Evolutionary conservation across 2,888 invertebrate genomes (phyloP).

Genomic region (Incurvaria masculella): DNA sequence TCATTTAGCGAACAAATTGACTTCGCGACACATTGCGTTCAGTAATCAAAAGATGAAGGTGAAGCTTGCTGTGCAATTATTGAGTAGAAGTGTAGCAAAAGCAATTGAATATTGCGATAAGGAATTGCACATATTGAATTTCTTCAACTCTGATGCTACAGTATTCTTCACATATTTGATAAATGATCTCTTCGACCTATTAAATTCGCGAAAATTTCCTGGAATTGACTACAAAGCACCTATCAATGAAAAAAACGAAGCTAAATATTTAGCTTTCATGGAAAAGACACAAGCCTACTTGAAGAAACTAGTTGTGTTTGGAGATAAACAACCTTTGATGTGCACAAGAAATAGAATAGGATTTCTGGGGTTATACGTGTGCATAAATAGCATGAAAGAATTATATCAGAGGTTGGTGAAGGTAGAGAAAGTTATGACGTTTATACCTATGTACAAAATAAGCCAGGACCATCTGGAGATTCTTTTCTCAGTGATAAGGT

Average conservation of each 20-base stretch:
- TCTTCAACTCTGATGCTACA: slow-evolving; percentile 3
- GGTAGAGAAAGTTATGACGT: not conserved
- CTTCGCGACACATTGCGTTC: slow-evolving; percentile 14
- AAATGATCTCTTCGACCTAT: slow-evolving; percentile 9
- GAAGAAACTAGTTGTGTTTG: not conserved
- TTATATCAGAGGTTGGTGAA: slow-evolving; percentile 2
- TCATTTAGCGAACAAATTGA: slow-evolving; percentile 15
- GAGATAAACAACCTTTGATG: not conserved
- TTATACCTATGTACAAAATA: slow-evolving; percentile 7
- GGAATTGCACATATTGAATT: slow-evolving; percentile 5
- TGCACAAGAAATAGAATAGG: not conserved
- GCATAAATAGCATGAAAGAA: slow-evolving; percentile 5
- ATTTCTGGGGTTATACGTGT: slow-evolving; percentile 3
- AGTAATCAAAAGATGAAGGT: slow-evolving; percentile 17
- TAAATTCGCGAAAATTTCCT: slow-evolving; percentile 1
- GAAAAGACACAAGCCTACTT: not conserved
- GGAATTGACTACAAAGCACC: slow-evolving; percentile 2
- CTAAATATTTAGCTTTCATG: not conserved
- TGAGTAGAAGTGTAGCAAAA: slow-evolving; percentile 15
- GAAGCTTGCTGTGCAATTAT: slow-evolving; percentile 15
- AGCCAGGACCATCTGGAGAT: slow-evolving; percentile 15
- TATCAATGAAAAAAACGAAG: not conserved
- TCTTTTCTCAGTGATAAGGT: slow-evolving; percentile 12
- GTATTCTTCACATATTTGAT: slow-evolving; percentile 2
- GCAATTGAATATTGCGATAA: slow-evolving; percentile 10